These are phyloP conservation scores for Rhopalosiphum nymphaeae DNA, from an alignment of 2,888 invertebrate genomes.

Conservation along the genomic window DNA sequence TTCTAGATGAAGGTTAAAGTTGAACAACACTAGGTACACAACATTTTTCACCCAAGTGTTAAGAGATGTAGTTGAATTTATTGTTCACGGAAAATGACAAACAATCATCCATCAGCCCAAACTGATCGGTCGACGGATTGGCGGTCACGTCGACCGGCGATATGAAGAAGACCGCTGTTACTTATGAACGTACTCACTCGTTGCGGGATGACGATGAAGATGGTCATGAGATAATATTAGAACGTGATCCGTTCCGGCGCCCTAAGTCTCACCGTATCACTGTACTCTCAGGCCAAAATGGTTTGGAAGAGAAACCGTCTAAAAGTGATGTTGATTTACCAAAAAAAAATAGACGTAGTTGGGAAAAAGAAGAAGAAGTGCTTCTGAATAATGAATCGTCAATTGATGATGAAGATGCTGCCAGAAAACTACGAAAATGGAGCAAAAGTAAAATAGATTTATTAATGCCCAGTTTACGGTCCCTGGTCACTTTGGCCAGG, in stretches of 20 bases:
- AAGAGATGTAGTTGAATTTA: slow-evolving; percentile 53
- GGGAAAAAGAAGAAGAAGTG: slow-evolving; percentile 60
- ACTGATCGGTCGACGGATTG: slow-evolving; percentile 65
- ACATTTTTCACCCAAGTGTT: slow-evolving; percentile 10
- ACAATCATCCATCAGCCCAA: slow-evolving; percentile 41
- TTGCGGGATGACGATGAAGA: slow-evolving; percentile 57
- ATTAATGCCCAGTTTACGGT: slow-evolving; percentile 66
- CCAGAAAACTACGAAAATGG: slow-evolving; percentile 66
- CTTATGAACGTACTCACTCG: slow-evolving; percentile 61
- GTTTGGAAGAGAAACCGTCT: slow-evolving; percentile 60
- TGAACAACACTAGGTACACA: neutral
- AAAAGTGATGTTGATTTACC: slow-evolving; percentile 54
- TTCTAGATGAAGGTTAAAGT: slow-evolving; percentile 55
- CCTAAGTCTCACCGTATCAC: slow-evolving; percentile 57
- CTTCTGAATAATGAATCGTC: slow-evolving; percentile 53
- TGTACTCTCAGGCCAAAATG: slow-evolving; percentile 60
- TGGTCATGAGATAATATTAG: slow-evolving; percentile 61
- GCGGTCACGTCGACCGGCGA: slow-evolving; percentile 63
- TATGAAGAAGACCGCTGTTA: slow-evolving; percentile 63
- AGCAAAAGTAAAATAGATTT: slow-evolving; percentile 67
- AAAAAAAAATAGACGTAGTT: slow-evolving; percentile 44
- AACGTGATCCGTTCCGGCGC: slow-evolving; percentile 58
- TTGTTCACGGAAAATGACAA: slow-evolving; percentile 60
- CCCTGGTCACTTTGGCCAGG: slow-evolving; percentile 66
- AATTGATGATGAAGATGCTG: slow-evolving; percentile 43